A percentile compares a stretch with the other conserved stretches of the same genome.
Conservation (phyloP, 2,888 invertebrate species). For the Chironomus tentans region DNA sequence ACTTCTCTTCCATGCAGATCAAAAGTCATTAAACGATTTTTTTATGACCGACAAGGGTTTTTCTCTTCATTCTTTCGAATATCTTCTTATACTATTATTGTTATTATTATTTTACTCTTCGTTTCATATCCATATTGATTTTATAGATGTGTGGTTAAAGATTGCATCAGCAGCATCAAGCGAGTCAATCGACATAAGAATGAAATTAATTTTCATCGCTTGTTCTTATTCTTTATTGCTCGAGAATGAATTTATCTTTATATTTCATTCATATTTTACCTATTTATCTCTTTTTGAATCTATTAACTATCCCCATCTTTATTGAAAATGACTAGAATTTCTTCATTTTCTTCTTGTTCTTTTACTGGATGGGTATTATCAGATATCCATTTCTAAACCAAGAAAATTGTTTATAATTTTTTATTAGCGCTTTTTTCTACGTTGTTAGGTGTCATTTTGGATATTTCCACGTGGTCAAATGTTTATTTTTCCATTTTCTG, state of each 20-base stretch:
- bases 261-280: neutral
- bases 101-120: neutral
- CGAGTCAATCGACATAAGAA: neutral
- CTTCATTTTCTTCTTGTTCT: too few relatives aligned
- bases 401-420: too few relatives aligned
- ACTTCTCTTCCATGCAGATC: neutral
- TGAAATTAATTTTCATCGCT: neutral
- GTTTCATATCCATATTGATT: neutral
- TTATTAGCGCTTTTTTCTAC: too few relatives aligned
- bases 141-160: neutral
- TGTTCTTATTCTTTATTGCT: neutral
- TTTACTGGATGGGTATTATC: too few relatives aligned
- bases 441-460: too few relatives aligned
- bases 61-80: neutral
- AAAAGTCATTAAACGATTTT: slow-evolving; percentile 6
- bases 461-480: too few relatives aligned
- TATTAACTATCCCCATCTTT: neutral
- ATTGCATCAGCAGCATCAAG: neutral
- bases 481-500: too few relatives aligned
- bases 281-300: neutral
- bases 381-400: too few relatives aligned
- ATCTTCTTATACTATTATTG: neutral
- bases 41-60: slow-evolving; percentile 6
- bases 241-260: neutral
- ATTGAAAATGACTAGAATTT: too few relatives aligned